Evolutionary conservation across 2,888 invertebrate genomes (phyloP), one percentile per base, ranked within the genome.

Genomic region (Tachina grossa): DNA sequence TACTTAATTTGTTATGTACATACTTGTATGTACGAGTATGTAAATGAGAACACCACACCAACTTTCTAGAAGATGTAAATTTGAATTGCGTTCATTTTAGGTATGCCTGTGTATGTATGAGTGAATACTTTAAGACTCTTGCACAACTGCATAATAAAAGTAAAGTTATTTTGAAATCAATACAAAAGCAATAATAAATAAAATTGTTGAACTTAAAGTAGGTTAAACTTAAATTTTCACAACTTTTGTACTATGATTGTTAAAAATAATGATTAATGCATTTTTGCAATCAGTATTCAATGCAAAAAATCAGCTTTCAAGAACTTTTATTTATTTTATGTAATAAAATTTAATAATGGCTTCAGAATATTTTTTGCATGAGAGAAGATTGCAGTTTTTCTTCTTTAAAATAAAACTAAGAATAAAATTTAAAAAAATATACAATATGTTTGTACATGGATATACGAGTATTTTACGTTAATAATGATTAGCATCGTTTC

Each of bases 221-320:
- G 71, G 71, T 71, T 71, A 79, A 79, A 79, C 69, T 63, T 79
- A 45, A 71, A 63, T 31, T 69, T 59, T 14, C 16, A 61, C 16
- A 63, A 53, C 39, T 79, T 61, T 39, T 41, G 47, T 49, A 5
- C 8, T 2, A 41, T 68, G 16, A 51, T 9, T 51, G 16, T 61
- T 51, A 45, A 61, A 61, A 22, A 59, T 69, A 39, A n/a, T 61
- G 41, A 55, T 55, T 53, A 66, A 76, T 47, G 65, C 16, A 55
- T 49, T 77, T 66, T n/a, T 4, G 22, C 19, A 77, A 59, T 68
- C 13, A 68, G 59, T 57, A 39, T 14, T 55, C 47, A 57, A 47
- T 43, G 16, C 14, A 31, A 59, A 72, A n/a, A 53, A 65, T 19
- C 6, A 31, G 13, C 16, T 47, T 72, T 39, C 16, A 59, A 5